Percentiles rank a stretch among this genome's conserved stretches.
phyloP scores from a whole-genome alignment of 2,888 invertebrate genomes.

The Temnothorax ravouxi region DNA sequence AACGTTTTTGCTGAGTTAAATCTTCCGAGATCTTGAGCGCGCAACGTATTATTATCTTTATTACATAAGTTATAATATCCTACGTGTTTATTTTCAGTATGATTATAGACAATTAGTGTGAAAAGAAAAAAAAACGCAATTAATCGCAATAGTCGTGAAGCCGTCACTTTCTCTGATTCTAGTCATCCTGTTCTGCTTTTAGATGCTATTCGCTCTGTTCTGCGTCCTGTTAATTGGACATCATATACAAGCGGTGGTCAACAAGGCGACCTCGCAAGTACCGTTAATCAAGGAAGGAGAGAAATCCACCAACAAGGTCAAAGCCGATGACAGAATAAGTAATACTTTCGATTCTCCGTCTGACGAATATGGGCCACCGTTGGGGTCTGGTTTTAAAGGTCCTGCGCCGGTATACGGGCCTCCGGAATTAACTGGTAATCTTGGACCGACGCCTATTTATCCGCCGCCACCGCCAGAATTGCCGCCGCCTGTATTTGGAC shows the following conservation, averaged over 20 bases:
- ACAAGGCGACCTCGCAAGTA: slow-evolving; percentile 73
- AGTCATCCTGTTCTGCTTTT: slow-evolving; percentile 74
- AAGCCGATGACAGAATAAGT: slow-evolving; percentile 83
- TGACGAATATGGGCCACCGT: slow-evolving; percentile 79
- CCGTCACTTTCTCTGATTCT: slow-evolving; percentile 32
- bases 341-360: slow-evolving; percentile 74
- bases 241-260: slow-evolving; percentile 80
- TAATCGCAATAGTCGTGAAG: slow-evolving; percentile 8
- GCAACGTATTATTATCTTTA: slow-evolving; percentile 29
- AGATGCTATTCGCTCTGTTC: slow-evolving; percentile 79
- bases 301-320: slow-evolving; percentile 73
- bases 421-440: slow-evolving; percentile 85
- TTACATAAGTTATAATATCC: slow-evolving; percentile 22
- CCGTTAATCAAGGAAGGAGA: slow-evolving; percentile 71
- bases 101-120: slow-evolving; percentile 17
- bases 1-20: slow-evolving; percentile 2
- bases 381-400: slow-evolving; percentile 74
- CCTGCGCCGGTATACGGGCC: slow-evolving; percentile 86
- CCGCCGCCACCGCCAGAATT: slow-evolving; percentile 87
- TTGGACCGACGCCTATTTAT: slow-evolving; percentile 84
- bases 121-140: slow-evolving; percentile 3
- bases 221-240: slow-evolving; percentile 77
- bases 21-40: background rate
- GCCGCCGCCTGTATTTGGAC: slow-evolving; percentile 80
- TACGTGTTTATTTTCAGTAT: slow-evolving; percentile 1